Percentiles rank a stretch among this genome's conserved stretches.
These are phyloP conservation scores for Chamaetylas fuelleborni DNA, from an alignment of 2,113 vertebrate genomes.

Conservation along the genomic window DNA sequence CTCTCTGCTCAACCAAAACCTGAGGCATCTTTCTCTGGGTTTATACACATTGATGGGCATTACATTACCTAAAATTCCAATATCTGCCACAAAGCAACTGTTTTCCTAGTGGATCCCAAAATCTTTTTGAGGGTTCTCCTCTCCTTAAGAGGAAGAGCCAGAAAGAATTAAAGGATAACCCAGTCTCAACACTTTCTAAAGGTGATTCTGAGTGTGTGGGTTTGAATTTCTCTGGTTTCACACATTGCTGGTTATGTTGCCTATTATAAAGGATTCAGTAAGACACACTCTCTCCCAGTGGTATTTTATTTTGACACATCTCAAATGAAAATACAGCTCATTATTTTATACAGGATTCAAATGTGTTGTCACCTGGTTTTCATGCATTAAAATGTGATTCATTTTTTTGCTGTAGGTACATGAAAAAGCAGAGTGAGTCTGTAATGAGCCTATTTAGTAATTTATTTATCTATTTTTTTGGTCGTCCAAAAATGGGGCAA, in stretches of 20 bases:
- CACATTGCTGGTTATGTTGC: constrained; percentile 67
- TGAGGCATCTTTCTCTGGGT: background rate
- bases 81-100: background rate
- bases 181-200: background rate
- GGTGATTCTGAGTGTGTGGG: background rate
- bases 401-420: background rate
- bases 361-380: constrained; percentile 58
- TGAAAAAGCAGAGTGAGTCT: background rate
- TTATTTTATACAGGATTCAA: constrained; percentile 62
- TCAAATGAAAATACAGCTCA: constrained; percentile 67
- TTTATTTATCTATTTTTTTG: background rate
- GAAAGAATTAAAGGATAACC: background rate
- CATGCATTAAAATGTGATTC: constrained; percentile 15
- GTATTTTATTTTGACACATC: constrained; percentile 71
- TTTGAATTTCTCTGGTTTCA: constrained; percentile 61
- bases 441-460: background rate
- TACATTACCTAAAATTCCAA: background rate
- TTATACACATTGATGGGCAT: background rate
- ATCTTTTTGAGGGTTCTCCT: background rate
- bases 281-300: constrained; percentile 54
- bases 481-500: background rate
- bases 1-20: background rate
- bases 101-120: background rate
- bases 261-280: constrained; percentile 59
- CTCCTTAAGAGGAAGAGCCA: background rate